phyloP scores from a whole-genome alignment of 2,888 invertebrate genomes.

The Drosophila sordidapex region DNA sequence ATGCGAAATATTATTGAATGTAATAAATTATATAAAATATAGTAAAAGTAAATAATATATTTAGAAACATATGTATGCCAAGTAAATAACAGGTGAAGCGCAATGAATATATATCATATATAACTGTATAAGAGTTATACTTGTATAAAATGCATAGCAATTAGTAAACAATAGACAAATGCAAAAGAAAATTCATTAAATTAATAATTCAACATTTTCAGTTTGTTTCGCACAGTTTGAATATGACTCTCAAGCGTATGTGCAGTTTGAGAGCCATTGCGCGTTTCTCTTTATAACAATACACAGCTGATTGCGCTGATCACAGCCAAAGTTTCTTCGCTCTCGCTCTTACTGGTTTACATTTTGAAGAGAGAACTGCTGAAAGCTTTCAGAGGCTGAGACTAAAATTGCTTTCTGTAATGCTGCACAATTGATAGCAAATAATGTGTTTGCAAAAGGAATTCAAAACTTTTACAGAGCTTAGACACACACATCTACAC shows the following conservation, averaged over 20 bases:
- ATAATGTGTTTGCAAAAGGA: conserved; percentile 15
- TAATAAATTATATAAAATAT: conserved; percentile 16
- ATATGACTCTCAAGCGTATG: background rate
- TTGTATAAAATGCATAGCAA: conserved; percentile 47
- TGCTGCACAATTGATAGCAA: conserved; percentile 30
- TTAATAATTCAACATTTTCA: background rate
- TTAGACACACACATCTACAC: background rate
- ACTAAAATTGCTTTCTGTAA: conserved; percentile 55
- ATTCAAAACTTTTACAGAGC: conserved; percentile 12
- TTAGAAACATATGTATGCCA: conserved; percentile 23
- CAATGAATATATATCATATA: conserved; percentile 21
- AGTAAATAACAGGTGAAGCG: conserved; percentile 45
- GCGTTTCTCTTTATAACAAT: background rate
- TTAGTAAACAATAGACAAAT: background rate
- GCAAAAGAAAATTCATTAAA: background rate
- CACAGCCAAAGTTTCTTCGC: background rate
- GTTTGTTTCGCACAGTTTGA: background rate
- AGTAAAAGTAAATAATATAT: conserved; percentile 12
- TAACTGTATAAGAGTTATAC: conserved; percentile 1
- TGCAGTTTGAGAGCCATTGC: background rate
- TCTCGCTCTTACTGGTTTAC: background rate
- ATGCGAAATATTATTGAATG: conserved; percentile 13
- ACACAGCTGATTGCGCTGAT: conserved; percentile 1
- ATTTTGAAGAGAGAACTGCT: conserved; percentile 4
- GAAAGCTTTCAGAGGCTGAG: conserved; percentile 19